Evolutionary conservation across 2,797 vertebrate genomes (phyloP), one percentile per base, ranked within the genome.

Genomic region (Diplodus sargus): DNA sequence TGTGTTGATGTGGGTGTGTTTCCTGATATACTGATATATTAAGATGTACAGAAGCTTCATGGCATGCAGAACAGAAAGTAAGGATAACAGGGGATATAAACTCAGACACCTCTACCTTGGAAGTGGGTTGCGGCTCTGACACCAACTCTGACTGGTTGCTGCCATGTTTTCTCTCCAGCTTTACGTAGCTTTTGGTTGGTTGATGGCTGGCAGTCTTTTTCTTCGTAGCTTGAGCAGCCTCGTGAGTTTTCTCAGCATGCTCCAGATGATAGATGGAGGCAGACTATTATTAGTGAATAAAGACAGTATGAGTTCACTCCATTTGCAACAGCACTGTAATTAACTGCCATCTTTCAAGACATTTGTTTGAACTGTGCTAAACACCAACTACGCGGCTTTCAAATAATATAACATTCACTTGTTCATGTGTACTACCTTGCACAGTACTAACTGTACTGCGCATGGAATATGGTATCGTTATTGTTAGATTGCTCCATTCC

Each of bases 131-230:
- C 76, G 78, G 85, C 16, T 90, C 78, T 2, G 72, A 68, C 13
- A 58, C 13, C 1, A 43, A 45, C 49, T 90, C 87, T 34, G 89
- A 90, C 54, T 51, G 72, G 74, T 43, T 90, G 57, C 93, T 93
- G 10, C 42, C 69, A 72, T 34, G 85, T 42, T 93, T 95, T 13
- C 89, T 93, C 49, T 94, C 94, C 22, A 52, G 79, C 13, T 96
- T 96, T 88, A 87, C 93, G 61, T 93, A 93, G 73, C 89, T 95
- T 93, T 93, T 96, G 79, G 82, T 89, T 52, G 30, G n/a, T 56
- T 62, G 61, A 48, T 80, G 87, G 45, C 45, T 70, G 22, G 13
- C 52, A 20, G 73, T 60, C 52, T 57, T 77, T 68, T 74, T 86
- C 22, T 79, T 86, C 22, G 42, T 87, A 30, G 51, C 68, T 34